phyloP scores from a whole-genome alignment of 2,888 invertebrate genomes.

The Caenorhabditis auriculariae region DNA sequence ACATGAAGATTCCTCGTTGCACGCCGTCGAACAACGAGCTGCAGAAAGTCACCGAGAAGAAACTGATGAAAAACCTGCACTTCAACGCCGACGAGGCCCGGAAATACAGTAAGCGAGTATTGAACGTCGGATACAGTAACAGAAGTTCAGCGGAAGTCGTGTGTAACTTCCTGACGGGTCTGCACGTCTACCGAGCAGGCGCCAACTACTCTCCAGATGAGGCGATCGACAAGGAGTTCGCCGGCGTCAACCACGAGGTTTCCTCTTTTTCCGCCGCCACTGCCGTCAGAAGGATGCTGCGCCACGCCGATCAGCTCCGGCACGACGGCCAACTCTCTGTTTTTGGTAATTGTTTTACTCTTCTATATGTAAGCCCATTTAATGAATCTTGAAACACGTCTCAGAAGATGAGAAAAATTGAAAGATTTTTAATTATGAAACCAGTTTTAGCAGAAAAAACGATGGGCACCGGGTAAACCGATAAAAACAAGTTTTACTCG shows the following conservation, averaged over 20 bases:
- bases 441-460: not conserved
- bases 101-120: conserved; percentile 37
- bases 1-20: conserved; percentile 39
- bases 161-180: conserved; percentile 61
- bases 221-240: conserved; percentile 29
- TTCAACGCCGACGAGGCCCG: conserved; percentile 31
- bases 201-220: conserved; percentile 16
- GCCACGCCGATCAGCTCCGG: conserved; percentile 16
- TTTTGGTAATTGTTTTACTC: conserved; percentile 17
- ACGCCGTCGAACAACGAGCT: conserved; percentile 26
- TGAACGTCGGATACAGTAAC: too few species aligned
- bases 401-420: too few species aligned
- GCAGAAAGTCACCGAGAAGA: conserved; percentile 23
- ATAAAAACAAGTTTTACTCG: too few species aligned
- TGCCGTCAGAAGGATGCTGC: conserved; percentile 21
- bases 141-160: conserved; percentile 57
- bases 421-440: too few species aligned
- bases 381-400: too few species aligned
- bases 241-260: conserved; percentile 29
- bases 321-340: conserved; percentile 7
- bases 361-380: too few species aligned
- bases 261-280: too few species aligned
- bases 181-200: conserved; percentile 49
- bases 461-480: too few species aligned
- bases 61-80: conserved; percentile 33